These are phyloP conservation scores for Patiria miniata DNA, from an alignment of 35 echinoderm and acorn worm species.

Conservation along the genomic window DNA sequence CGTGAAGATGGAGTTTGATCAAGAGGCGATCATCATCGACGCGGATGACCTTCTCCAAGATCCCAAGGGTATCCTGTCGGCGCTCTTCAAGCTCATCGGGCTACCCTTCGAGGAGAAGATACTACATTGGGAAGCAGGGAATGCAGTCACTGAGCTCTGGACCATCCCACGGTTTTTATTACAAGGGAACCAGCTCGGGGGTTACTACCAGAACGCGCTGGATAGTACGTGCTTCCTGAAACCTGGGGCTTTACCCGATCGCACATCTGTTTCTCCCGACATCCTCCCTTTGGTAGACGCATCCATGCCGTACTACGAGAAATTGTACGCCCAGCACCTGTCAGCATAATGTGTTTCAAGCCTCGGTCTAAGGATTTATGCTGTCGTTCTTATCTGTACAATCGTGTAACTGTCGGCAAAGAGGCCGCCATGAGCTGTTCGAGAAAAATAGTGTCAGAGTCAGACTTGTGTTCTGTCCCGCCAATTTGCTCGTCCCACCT, in stretches of 20 bases:
- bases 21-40: background rate
- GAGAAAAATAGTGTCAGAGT: no score
- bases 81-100: background rate
- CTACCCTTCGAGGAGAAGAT: background rate
- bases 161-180: background rate
- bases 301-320: constrained; percentile 36
- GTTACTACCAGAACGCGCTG: background rate
- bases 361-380: no score
- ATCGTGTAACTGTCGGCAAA: no score
- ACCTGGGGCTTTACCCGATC: background rate
- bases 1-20: background rate
- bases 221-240: background rate
- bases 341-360: no score
- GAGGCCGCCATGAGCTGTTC: no score
- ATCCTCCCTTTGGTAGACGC: background rate
- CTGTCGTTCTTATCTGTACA: no score
- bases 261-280: background rate
- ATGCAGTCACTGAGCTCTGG: background rate
- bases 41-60: constrained; percentile 5
- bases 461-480: no score
- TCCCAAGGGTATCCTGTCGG: background rate
- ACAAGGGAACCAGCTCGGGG: background rate
- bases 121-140: background rate
- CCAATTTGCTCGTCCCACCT: no score
- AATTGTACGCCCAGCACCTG: constrained; percentile 12